A percentile compares a stretch with the other conserved stretches of the same genome.
Evolutionary conservation across 1,140 invertebrate species (phyloP).

Genomic region (Stegodyphus mimosarum): DNA sequence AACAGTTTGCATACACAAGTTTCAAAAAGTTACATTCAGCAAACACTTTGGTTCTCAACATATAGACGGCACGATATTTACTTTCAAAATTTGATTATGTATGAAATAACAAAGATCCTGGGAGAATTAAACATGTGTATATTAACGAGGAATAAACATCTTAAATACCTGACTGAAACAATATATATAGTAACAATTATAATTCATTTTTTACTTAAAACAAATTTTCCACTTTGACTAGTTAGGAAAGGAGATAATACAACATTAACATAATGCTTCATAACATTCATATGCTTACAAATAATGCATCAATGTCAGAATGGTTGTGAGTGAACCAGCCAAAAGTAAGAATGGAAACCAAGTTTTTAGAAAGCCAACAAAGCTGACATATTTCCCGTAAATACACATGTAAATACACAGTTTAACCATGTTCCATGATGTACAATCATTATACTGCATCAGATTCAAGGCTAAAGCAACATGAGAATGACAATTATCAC

Average conservation of each 20-base stretch:
- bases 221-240: too few species aligned
- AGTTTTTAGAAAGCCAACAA: conserved; percentile 82
- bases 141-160: too few species aligned
- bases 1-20: too few species aligned
- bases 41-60: too few species aligned
- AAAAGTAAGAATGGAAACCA: conserved; percentile 86
- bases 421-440: conserved; percentile 93
- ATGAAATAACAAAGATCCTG: too few species aligned
- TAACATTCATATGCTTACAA: neutral
- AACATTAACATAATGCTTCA: neutral
- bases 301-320: conserved; percentile 48
- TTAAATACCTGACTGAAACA: too few species aligned
- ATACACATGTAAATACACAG: conserved; percentile 82
- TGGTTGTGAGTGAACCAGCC: conserved; percentile 64
- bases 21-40: too few species aligned
- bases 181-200: too few species aligned
- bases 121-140: too few species aligned
- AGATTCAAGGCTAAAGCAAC: conserved; percentile 93
- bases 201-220: too few species aligned
- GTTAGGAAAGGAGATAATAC: neutral
- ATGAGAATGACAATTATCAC: conserved; percentile 99
- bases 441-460: conserved; percentile 86
- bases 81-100: too few species aligned
- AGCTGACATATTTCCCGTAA: conserved; percentile 86
- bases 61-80: too few species aligned